Base-by-base conservation (phyloP, 23 tunicate genomes). In the Styela clava region DNA sequence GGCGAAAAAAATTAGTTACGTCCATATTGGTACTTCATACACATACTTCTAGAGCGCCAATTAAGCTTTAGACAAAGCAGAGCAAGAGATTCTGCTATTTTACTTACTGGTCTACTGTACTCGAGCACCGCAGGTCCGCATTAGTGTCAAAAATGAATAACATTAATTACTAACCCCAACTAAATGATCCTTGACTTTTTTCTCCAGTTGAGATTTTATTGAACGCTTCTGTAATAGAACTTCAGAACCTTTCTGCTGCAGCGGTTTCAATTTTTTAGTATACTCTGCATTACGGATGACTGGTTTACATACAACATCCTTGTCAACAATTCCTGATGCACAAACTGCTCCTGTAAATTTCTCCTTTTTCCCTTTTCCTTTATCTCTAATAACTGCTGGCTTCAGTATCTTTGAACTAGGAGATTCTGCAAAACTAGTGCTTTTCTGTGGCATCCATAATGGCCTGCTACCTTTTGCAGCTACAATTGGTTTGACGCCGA, bases 301-400 rank as follows among this genome's bases (percentile, higher is more conserved):
- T 44, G 56, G 12, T 12, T 44, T 44, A 12, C 12, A 5, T 12
- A 44, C 56, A 44, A 44, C 56, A 34, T 30, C 35, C 71, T 25
- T 65, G 34, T 30, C 77, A 21, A 71, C 16, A 33, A 71, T 29
- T 71, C 35, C 29, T 3, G 35, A 71, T 22, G 35, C 77, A 21
- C 35, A 28, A 30, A 71, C 34, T 32, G 32, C 77, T 7, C 35
- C 77, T 34, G 35, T 32, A 30, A 71, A 71, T 35, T 71, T 71
- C 7, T 71, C 35, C 16, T 71, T 27, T 22, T 29, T 33, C 16
- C 37, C 77, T 7, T 27, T 30, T 3, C 12, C 12, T 44, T 52
- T 76, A 12, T 56, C 81, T 76, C 44, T 76, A 36, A 36, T 22
- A 16, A 52, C 81, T 33, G 81, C 81, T 12, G 81, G 81, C 24